Evolutionary conservation across 2,888 invertebrate species (phyloP), one percentile per base, ranked within the genome.

Genomic region (Salpingus planirostris): DNA sequence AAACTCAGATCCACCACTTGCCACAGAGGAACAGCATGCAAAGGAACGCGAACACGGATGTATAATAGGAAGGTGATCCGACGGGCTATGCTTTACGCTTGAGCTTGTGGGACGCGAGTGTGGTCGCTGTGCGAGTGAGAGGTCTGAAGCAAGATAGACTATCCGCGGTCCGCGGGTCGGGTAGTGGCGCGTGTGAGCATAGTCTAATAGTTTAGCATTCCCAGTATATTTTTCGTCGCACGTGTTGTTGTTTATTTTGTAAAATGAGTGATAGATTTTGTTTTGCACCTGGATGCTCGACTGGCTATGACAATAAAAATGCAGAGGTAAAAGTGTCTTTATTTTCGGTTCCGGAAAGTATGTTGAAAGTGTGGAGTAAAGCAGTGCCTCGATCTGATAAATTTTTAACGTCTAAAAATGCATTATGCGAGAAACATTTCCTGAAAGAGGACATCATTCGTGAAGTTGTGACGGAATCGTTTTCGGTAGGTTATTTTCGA

Each of bases 381-480:
- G 10, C 5, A 13, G 11, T 26, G 5, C 26, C 13, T 26, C 26
- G 11, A 13, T 5, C 13, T 7, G 26, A 26, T 10, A 26, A 11
- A 26, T 13, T 13, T 13, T 26, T 13, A 26, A 11, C 6, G 3
- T 5, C 13, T 13, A 26, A 26, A 7, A 13, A 26, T 11, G 26
- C 10, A 5, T 26, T 26, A 13, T 13, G 26, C 10, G 26, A 26
- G 13, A 26, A 26, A 26, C 26, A 26, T 13, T 26, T 26, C 13
- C 13, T 13, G 13, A 26, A 26, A 13, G 26, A 26, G 10, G 26
- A 26, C 10, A 13, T 26, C 5, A 12, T 26, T 7, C 11, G 26
- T 11, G 26, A 26, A 26, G 26, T 26, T 6, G 10, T 11, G 4
- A 11, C 26, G 3, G 13, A 26, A 11, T 13, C 24, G 6, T 24